phyloP scores from a whole-genome alignment of 2,888 invertebrate genomes.

The Protodeltote pygarga region DNA sequence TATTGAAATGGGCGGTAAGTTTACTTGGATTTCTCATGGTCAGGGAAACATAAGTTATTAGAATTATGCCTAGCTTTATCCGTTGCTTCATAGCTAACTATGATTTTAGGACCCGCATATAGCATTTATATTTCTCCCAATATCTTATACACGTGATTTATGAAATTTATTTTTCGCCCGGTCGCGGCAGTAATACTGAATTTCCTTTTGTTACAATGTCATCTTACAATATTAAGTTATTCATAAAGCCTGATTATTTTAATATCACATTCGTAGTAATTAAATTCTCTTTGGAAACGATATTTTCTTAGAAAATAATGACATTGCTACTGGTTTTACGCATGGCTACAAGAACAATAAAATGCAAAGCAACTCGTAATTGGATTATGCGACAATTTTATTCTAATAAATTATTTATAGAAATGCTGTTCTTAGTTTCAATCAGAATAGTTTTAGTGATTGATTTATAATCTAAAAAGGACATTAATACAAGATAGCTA shows the following conservation, averaged over 20 bases:
- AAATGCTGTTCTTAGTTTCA: conserved; percentile 22
- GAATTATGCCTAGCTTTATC: no score
- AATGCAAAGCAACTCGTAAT: conserved; percentile 26
- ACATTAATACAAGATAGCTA: neutral
- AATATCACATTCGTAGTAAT: no score
- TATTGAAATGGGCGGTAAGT: conserved; percentile 44
- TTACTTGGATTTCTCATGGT: conserved; percentile 42
- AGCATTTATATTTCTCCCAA: no score
- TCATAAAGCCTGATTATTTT: no score
- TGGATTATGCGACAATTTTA: conserved; percentile 30
- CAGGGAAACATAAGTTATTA: conserved; percentile 30
- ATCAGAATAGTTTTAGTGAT: conserved; percentile 16
- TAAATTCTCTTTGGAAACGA: no score
- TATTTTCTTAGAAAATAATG: conserved; percentile 1
- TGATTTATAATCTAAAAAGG: conserved; percentile 17
- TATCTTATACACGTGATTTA: no score
- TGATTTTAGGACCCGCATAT: no score
- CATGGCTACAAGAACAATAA: conserved; percentile 4
- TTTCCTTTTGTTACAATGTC: no score
- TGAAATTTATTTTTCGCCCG: no score
- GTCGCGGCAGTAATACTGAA: no score
- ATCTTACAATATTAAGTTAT: no score
- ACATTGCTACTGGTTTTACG: conserved; percentile 3
- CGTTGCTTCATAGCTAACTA: no score
- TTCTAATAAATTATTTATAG: conserved; percentile 36